Percentiles rank a stretch among this genome's conserved stretches.
phyloP scores from a whole-genome alignment of 1,140 invertebrate genomes.

The Phthorimaea operculella region DNA sequence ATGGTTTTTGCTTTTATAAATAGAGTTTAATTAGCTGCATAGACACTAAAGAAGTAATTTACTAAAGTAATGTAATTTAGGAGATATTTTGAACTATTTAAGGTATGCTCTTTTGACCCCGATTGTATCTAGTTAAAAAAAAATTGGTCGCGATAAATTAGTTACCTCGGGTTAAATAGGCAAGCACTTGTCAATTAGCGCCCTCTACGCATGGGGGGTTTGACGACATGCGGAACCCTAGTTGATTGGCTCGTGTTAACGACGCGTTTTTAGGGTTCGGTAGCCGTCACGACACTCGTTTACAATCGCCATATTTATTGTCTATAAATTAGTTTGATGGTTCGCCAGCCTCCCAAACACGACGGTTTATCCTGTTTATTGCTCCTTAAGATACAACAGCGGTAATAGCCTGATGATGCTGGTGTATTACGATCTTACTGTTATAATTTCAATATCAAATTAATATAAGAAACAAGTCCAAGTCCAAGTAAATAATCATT shows the following conservation, averaged over 20 bases:
- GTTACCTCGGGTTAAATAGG: not conserved
- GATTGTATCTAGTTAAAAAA: too few species aligned
- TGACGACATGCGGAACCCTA: conserved; percentile 7
- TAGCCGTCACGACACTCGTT: conserved; percentile 3
- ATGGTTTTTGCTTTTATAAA: too few species aligned
- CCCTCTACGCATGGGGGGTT: not conserved
- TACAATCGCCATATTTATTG: conserved; percentile 17
- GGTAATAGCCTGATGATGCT: not conserved
- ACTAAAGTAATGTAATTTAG: too few species aligned
- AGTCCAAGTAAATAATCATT: too few species aligned
- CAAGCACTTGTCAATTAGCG: not conserved
- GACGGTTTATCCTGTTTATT: not conserved
- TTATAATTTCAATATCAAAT: too few species aligned
- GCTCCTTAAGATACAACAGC: not conserved
- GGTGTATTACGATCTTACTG: not conserved
- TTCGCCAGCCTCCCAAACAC: not conserved
- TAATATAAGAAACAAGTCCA: too few species aligned
- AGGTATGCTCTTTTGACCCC: too few species aligned
- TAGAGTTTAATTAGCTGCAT: too few species aligned
- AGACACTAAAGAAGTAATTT: too few species aligned
- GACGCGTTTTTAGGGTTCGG: conserved; percentile 14
- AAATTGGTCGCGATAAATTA: too few species aligned
- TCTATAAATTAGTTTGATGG: conserved; percentile 22
- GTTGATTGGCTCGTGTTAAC: conserved; percentile 14
- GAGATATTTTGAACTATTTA: too few species aligned